Evolutionary conservation across 1,140 invertebrate species (phyloP), one percentile per base, ranked within the genome.

Genomic region (Daktulosphaira vitifoliae): DNA sequence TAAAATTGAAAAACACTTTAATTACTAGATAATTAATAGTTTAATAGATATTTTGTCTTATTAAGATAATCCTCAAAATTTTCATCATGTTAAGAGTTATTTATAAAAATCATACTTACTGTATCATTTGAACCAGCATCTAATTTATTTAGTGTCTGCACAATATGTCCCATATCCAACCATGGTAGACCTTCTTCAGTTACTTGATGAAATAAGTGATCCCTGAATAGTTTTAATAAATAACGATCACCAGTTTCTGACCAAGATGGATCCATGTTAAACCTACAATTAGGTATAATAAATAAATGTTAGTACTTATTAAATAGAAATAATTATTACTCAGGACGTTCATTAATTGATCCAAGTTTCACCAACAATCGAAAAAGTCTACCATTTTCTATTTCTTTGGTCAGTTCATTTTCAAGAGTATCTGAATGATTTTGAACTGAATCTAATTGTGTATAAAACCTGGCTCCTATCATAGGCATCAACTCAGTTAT

Each of bases 401-500:
- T 82, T 77, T 98, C 95, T 75, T 91, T 92, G 1, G 87, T 80
- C 29, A 98, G 75, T 73, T 97, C 93, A 67, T 90, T 86, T 71
- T 98, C 92, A 48, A 96, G 78, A 16, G 88, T 82, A 74, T 98
- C 95, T 23, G 86, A 85, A 54, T 89, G 84, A 42, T 88, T 78
- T 71, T 96, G 90, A 7, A 91, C 81, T 3, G 89, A 84, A 76
- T 98, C 95, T 69, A 98, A 78, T 76, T 98, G 92, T 3, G 88
- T 92, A 74, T 97, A 99, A 49, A 70, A 69, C 67, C 93, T 79
- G 8, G 94, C 94, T 38, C 96, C 96, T 72, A 99, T 97, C 92
- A 98, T 98, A 9, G 95, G 95, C 96, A 98, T 98, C 67, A 98
- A 81, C 78, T 98, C 95, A 69, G 92, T 94, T 16, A 98, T 88